Evolutionary conservation across 2,888 invertebrate species (phyloP).

Genomic region (Calliopum simillimum): DNA sequence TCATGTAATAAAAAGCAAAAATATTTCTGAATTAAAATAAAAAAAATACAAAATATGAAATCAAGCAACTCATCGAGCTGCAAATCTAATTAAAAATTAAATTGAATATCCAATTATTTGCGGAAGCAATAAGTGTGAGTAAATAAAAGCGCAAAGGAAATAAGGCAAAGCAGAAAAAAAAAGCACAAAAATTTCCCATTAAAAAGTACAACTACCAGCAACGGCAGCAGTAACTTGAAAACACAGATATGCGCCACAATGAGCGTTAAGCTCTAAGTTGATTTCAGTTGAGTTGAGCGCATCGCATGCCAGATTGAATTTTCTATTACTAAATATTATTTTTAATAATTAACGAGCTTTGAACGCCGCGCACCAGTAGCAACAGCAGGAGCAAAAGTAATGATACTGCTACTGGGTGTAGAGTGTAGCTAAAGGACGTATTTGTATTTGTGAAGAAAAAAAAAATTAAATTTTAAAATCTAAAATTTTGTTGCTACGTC

Average conservation of each 20-base stretch:
- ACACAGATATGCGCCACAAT: neutral
- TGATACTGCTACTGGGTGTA: conserved; percentile 13
- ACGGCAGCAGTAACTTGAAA: neutral
- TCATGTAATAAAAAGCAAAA: neutral
- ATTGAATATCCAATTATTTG: conserved; percentile 44
- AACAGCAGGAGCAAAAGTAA: conserved; percentile 29
- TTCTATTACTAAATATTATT: conserved; percentile 45
- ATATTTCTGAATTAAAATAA: neutral
- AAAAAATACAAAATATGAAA: neutral
- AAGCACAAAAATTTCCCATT: neutral
- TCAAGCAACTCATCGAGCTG: conserved; percentile 26
- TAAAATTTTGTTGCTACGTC: neutral
- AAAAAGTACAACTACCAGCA: neutral
- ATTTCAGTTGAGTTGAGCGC: neutral
- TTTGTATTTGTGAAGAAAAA: neutral
- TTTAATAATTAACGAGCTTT: conserved; percentile 47
- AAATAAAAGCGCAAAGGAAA: conserved; percentile 16
- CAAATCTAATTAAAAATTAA: conserved; percentile 42
- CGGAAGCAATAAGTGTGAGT: conserved; percentile 29
- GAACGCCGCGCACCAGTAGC: neutral
- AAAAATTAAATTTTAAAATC: neutral
- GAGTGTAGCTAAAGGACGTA: neutral
- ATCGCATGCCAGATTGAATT: conserved; percentile 43
- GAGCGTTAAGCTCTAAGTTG: neutral
- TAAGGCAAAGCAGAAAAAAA: neutral